phyloP scores from a whole-genome alignment of 2,888 invertebrate species.

The Clistopyga incitator region DNA sequence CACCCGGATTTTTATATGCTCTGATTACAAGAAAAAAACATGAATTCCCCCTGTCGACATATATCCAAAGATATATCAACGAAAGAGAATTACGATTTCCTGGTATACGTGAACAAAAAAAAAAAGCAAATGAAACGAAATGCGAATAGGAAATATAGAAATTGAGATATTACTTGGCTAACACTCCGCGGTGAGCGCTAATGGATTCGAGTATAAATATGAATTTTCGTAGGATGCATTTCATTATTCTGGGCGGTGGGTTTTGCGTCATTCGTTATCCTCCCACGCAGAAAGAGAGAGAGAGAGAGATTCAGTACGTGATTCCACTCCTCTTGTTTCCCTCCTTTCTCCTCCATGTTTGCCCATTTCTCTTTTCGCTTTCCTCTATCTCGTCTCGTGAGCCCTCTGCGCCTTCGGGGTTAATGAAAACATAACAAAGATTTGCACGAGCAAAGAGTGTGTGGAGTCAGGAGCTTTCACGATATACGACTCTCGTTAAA shows the following conservation, averaged over 20 bases:
- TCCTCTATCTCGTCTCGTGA: conserved; percentile 57
- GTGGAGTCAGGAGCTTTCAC: conserved; percentile 15
- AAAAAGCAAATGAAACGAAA: conserved; percentile 28
- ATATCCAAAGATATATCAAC: conserved; percentile 5
- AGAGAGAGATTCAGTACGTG: conserved; percentile 7
- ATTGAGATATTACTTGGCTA: conserved; percentile 54
- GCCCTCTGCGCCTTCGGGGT: conserved; percentile 69
- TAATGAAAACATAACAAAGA: conserved; percentile 79
- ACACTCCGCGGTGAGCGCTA: conserved; percentile 64
- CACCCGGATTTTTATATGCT: no score
- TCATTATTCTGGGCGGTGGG: conserved; percentile 73
- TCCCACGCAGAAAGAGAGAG: not conserved
- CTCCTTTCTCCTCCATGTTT: conserved; percentile 37
- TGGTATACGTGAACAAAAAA: no score
- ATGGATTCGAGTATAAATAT: conserved; percentile 77
- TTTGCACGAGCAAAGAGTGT: conserved; percentile 66
- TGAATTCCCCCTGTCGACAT: conserved; percentile 1
- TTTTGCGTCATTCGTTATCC: conserved; percentile 61
- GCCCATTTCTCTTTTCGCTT: not conserved
- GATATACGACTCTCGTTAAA: not conserved
- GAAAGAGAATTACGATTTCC: not conserved
- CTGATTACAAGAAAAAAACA: not conserved
- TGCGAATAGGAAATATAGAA: conserved; percentile 53
- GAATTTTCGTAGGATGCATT: conserved; percentile 76
- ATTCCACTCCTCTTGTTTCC: conserved; percentile 31